phyloP scores from a whole-genome alignment of 2,888 invertebrate species.

The Patella depressa region DNA sequence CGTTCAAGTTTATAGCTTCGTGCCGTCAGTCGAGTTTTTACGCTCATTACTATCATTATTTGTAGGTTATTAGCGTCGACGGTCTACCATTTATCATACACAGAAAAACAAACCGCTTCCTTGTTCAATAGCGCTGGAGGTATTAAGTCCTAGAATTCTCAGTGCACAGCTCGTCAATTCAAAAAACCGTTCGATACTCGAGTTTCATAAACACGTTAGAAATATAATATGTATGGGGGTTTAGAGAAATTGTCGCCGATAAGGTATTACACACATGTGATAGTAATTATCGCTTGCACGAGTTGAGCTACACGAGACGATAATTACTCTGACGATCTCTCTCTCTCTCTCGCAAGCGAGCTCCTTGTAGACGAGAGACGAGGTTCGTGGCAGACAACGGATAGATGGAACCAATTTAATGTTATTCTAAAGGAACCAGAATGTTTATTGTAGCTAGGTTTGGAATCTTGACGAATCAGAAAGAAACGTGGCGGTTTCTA shows the following conservation, averaged over 20 bases:
- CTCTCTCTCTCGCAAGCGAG: no score
- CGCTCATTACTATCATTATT: constrained; percentile 5
- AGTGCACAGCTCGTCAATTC: not conserved
- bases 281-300: constrained; percentile 2
- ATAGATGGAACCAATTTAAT: no score
- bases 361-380: no score
- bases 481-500: no score
- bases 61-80: not conserved
- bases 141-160: no score
- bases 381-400: no score
- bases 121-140: no score
- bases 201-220: not conserved
- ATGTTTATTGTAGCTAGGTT: no score
- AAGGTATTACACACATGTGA: constrained; percentile 6
- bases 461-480: no score
- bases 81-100: constrained; percentile 3
- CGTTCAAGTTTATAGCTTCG: not conserved
- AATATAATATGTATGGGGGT: constrained; percentile 7
- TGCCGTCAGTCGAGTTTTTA: constrained; percentile 2
- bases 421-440: no score
- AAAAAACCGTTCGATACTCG: not conserved
- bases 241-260: constrained; percentile 7
- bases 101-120: no score
- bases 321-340: not conserved
- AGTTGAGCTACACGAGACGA: not conserved